Evolutionary conservation across 2,797 vertebrate genomes (phyloP), one percentile per base, ranked within the genome.

Genomic region (Artibeus jamaicensis): DNA sequence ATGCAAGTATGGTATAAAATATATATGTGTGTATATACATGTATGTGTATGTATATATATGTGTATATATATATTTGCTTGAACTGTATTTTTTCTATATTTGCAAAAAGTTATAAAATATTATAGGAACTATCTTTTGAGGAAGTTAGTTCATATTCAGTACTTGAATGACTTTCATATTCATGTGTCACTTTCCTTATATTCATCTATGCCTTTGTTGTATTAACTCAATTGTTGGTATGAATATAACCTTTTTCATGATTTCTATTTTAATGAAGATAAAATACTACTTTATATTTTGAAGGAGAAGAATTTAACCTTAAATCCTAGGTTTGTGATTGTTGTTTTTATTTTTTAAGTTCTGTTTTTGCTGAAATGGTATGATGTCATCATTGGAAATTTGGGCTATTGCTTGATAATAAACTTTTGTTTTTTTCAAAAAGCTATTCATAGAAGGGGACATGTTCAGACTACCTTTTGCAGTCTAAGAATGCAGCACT

Each of bases 341-440:
- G 76, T 78, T 87, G 18, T 81, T 42, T 48, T 57, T 85, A 78
- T 24, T 87, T 19, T 93, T 89, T 94, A 24, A 86, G 78, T 29
- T 83, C 16, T 93, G 9, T 29, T 88, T 96, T 92, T 93, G 29
- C 42, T 96, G 46, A 81, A 96, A 67, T 91, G 12, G 3, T 67
- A 71, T 73, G 93, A 86, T 0, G 65, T 84, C 55, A 87, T 96
- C 65, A 53, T 79, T 85, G 39, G 44, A 93, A 93, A 74, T 93
- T 59, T 91, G 65, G n/a, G 15, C 53, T 95, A 4, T 83, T 93
- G 50, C 62, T 91, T 93, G 65, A 84, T 84, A 93, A 92, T 86
- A 29, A 86, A 81, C 24, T 93, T 94, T 68, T 86, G 39, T 68
- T 59, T 84, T 85, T 85, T 97, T 86, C 29, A 70, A 89, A 88